Conservation (phyloP, 2,888 invertebrate genomes). For the Lochmaea capreae region DNA sequence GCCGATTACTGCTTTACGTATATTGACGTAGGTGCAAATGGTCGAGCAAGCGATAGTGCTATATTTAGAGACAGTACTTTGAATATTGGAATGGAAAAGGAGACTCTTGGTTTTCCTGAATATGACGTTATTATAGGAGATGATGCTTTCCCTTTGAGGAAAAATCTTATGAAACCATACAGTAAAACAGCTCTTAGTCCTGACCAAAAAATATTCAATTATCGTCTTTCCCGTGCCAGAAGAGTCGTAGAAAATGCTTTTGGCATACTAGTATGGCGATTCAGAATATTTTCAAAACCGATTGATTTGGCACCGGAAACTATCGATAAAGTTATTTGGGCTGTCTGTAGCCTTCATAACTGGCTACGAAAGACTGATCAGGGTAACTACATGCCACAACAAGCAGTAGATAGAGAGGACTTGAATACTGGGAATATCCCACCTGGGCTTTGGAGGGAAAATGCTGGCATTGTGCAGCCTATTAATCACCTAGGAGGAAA, state of each 20-base stretch:
- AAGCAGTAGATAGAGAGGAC: constrained; percentile 27
- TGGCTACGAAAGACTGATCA: constrained; percentile 23
- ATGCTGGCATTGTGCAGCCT: constrained; percentile 15
- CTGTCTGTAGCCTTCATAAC: constrained; percentile 32
- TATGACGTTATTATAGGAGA: constrained; percentile 21
- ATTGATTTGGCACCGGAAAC: constrained; percentile 19
- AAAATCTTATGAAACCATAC: too few relatives aligned
- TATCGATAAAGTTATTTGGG: constrained; percentile 30
- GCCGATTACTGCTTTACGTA: constrained; percentile 19
- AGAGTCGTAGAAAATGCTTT: constrained; percentile 5
- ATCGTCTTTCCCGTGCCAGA: too few relatives aligned
- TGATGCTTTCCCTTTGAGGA: constrained; percentile 25
- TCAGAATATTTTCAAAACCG: constrained; percentile 25
- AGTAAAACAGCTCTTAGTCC: too few relatives aligned
- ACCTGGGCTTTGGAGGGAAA: constrained; percentile 29
- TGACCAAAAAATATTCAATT: too few relatives aligned
- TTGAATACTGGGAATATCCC: constrained; percentile 31
- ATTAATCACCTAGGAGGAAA: constrained; percentile 13
- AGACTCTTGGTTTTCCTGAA: constrained; percentile 24
- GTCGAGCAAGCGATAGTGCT: constrained; percentile 28
- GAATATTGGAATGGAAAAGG: constrained; percentile 27
- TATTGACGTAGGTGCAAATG: constrained; percentile 27
- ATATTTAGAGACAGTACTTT: constrained; percentile 32
- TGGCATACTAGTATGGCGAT: not conserved
- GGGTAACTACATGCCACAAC: constrained; percentile 11